Percentiles rank a stretch among this genome's conserved stretches.
phyloP scores from a whole-genome alignment of 2,113 vertebrate genomes.

The Pseudolaguvia tuberculata region DNA sequence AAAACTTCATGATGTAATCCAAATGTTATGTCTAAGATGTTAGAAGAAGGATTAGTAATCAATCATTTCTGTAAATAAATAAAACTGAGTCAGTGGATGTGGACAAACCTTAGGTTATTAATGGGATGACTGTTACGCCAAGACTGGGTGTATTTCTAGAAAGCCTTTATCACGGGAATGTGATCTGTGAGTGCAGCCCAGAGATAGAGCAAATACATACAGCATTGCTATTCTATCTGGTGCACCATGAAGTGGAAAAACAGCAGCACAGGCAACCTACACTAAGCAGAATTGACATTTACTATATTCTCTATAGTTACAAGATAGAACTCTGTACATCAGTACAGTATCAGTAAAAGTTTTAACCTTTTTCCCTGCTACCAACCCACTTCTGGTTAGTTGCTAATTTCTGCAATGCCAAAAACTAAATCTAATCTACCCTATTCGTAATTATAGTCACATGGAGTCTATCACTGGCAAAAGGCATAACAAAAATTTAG shows the following conservation, averaged over 20 bases:
- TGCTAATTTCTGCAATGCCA: too few species aligned
- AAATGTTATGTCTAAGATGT: not conserved
- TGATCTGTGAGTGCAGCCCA: constrained; percentile 13
- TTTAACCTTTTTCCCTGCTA: constrained; percentile 40
- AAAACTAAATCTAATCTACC: too few species aligned
- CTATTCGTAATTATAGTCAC: too few species aligned
- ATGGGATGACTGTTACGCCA: not conserved
- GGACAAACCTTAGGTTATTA: not conserved
- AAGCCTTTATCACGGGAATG: not conserved
- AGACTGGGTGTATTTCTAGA: not conserved
- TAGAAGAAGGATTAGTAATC: not conserved
- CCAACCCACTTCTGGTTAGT: too few species aligned
- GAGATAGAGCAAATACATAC: constrained; percentile 34
- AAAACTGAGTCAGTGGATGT: not conserved
- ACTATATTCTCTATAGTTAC: not conserved
- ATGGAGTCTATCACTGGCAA: too few species aligned
- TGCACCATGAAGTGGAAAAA: not conserved
- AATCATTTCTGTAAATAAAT: constrained; percentile 3
- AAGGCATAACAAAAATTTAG: too few species aligned
- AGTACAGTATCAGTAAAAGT: not conserved
- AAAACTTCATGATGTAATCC: not conserved
- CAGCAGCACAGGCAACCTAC: not conserved
- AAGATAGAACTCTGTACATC: not conserved
- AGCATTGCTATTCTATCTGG: not conserved
- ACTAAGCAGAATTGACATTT: not conserved